Evolutionary conservation across 2,888 invertebrate genomes (phyloP).

Genomic region (Dicyrtomina minuta): DNA sequence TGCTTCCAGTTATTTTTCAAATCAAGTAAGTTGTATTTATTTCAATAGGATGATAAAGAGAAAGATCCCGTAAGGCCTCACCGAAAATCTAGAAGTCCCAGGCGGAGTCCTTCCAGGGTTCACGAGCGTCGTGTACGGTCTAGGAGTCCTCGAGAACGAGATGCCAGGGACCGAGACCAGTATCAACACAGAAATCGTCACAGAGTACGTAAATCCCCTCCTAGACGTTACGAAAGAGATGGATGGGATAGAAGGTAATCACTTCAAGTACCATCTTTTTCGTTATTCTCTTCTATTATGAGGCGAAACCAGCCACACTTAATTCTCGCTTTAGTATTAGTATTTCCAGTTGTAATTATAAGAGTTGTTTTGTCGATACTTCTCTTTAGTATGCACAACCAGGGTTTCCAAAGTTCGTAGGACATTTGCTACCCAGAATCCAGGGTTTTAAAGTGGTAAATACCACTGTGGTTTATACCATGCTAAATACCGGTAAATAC

Average conservation of each 20-base stretch:
- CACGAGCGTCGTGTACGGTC: conserved; percentile 56
- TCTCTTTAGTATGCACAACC: too few species aligned
- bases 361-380: too few species aligned
- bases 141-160: conserved; percentile 59
- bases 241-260: conserved; percentile 46
- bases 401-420: too few species aligned
- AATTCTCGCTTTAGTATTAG: too few species aligned
- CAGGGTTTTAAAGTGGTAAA: too few species aligned
- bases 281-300: too few species aligned
- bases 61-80: conserved; percentile 39
- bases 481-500: too few species aligned
- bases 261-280: background rate
- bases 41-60: conserved; percentile 46
- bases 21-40: background rate
- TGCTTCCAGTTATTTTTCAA: too few species aligned
- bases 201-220: conserved; percentile 41
- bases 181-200: conserved; percentile 41
- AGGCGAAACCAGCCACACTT: too few species aligned
- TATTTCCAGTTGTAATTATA: too few species aligned
- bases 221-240: conserved; percentile 46
- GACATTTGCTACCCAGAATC: too few species aligned
- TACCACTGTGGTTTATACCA: too few species aligned
- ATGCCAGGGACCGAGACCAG: conserved; percentile 56
- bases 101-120: conserved; percentile 44
- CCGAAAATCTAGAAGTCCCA: conserved; percentile 36